Conservation (phyloP, 2,888 invertebrate genomes). For the Rotaria magnacalcarata region DNA sequence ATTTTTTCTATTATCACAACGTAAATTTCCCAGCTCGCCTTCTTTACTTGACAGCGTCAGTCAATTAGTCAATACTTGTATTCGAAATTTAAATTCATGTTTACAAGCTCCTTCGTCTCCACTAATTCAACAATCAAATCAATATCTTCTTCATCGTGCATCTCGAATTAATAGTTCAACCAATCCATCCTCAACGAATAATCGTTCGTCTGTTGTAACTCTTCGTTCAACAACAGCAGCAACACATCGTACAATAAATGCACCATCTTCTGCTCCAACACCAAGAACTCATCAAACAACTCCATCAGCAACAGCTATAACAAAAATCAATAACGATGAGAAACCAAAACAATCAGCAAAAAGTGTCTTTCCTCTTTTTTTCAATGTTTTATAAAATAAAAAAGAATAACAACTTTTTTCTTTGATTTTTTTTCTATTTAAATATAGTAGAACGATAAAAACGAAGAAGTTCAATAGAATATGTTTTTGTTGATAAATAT, state of each 20-base stretch:
- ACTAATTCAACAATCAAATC: not conserved
- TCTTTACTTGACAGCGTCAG: not conserved
- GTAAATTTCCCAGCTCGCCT: not conserved
- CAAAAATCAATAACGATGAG: not conserved
- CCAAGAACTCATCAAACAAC: not conserved
- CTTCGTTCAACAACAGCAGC: not conserved
- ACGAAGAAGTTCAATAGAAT: slow-evolving; percentile 3
- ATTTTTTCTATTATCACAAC: slow-evolving; percentile 18
- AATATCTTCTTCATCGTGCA: not conserved
- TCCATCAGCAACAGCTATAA: not conserved
- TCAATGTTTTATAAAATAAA: too few relatives aligned
- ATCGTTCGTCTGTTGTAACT: not conserved
- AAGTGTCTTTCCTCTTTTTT: not conserved
- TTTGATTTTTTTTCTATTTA: not conserved
- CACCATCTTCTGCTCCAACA: not conserved
- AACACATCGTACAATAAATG: not conserved
- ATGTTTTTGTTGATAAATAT: not conserved
- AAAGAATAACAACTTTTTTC: too few relatives aligned
- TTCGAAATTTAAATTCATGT: not conserved
- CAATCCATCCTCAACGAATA: not conserved
- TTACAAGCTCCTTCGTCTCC: not conserved
- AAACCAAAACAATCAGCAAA: not conserved
- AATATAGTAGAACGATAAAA: not conserved
- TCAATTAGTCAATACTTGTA: not conserved
- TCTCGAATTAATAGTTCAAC: not conserved